Evolutionary conservation across 2,113 vertebrate species (phyloP), one percentile per base, ranked within the genome.

Genomic region (Zosterops pallidus): DNA sequence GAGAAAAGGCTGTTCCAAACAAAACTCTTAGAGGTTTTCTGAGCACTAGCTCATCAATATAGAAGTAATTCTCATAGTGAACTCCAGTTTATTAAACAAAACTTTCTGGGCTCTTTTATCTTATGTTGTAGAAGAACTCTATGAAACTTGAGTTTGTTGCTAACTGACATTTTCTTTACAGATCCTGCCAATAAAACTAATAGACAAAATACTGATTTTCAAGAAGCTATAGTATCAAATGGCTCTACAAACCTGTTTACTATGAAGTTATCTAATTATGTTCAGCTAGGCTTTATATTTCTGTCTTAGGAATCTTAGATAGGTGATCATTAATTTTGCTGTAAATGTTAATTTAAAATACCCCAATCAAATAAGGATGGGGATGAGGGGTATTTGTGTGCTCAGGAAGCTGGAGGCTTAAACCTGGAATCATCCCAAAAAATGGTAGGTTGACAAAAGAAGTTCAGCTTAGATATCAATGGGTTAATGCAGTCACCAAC

Each of bases 301-400:
- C 15, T 86, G 12, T 31, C 2, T 56, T 52, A 44, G 11, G 5
- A 84, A 64, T 6, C 10, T 64, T 17, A 82, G 11, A 37, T 12
- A 14, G 1, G 2, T 47, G 14, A 12, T 82, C 17, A n/a, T 28
- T 60, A 19, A 31, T 81, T 62, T 82, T 33, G 68, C 17, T 0
- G 2, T 37, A 76, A 55, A 29, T 24, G 5, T 6, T 35, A 18
- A 56, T 35, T 59, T 9, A 10, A 47, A 72, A 52, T 35, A 28
- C 5, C 3, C 22, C 2, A 65, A 44, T 24, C 6, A 39, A 62
- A 15, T 11, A 28, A 39, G 9, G 1, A 1, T 19, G 18, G 5
- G 10, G 22, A 37, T 44, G 22, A 31, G 23, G 14, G 3, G 4
- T 60, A 28, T 52, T 28, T 31, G 14, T 37, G 5, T 13, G 3